Evolutionary conservation across 2,113 vertebrate species (phyloP).

Genomic region (Bothrops jararaca): DNA sequence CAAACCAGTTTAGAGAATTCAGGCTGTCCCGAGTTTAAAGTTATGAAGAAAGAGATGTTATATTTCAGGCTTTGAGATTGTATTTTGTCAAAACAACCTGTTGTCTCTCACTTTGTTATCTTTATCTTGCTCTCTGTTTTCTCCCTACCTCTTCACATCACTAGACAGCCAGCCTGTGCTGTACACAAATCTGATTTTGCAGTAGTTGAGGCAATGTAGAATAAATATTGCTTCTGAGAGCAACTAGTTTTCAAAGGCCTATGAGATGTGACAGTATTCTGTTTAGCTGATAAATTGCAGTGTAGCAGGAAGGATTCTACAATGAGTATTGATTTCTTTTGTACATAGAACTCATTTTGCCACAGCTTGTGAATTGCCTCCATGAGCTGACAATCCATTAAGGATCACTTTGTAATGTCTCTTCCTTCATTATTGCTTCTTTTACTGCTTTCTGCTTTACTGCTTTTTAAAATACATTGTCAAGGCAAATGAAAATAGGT

Average conservation of each 20-base stretch:
- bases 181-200: background rate
- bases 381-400: constrained; percentile 67
- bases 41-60: rapidly evolving
- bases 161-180: background rate
- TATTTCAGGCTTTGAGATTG: rapidly evolving
- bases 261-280: constrained; percentile 57
- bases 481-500: constrained; percentile 60
- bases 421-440: constrained; percentile 67
- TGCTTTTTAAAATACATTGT: constrained; percentile 63
- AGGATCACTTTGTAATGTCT: constrained; percentile 63
- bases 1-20: background rate
- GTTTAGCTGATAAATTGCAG: constrained; percentile 62
- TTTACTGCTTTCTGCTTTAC: constrained; percentile 68
- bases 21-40: background rate
- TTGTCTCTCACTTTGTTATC: background rate
- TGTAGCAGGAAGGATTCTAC: constrained; percentile 61
- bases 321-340: constrained; percentile 72
- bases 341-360: constrained; percentile 67
- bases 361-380: constrained; percentile 57
- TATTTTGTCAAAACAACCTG: rapidly evolving
- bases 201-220: background rate
- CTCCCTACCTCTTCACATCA: background rate
- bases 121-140: constrained; percentile 17
- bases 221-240: constrained; percentile 47
- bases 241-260: constrained; percentile 42